phyloP scores from a whole-genome alignment of 2,888 invertebrate genomes.

The Drosophila anceps region DNA sequence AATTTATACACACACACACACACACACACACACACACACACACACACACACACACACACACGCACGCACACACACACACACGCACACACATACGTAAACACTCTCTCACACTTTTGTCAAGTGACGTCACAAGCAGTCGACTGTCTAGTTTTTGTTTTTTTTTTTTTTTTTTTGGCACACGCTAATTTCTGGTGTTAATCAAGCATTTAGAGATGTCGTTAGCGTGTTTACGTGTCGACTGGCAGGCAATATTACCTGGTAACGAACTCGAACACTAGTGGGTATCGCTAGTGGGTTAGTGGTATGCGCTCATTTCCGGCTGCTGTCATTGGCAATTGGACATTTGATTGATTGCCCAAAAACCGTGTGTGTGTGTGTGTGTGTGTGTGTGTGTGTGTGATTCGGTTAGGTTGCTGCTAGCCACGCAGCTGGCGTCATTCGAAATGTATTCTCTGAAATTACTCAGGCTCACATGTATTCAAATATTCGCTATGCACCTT shows the following conservation, averaged over 20 bases:
- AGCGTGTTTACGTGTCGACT: slow-evolving; percentile 64
- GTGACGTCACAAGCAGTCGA: slow-evolving; percentile 56
- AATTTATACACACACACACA: slow-evolving; percentile 38
- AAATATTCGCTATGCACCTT: slow-evolving; percentile 40
- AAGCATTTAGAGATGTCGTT: slow-evolving; percentile 75
- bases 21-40: not conserved
- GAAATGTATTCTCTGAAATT: slow-evolving; percentile 19
- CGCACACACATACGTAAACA: not conserved
- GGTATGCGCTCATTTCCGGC: slow-evolving; percentile 52
- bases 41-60: slow-evolving; percentile 5
- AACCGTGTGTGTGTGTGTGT: too few relatives aligned
- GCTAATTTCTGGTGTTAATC: slow-evolving; percentile 74
- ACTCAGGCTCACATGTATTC: slow-evolving; percentile 12
- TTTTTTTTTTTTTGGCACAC: slow-evolving; percentile 41
- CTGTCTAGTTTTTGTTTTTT: slow-evolving; percentile 18
- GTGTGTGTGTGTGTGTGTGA: too few relatives aligned
- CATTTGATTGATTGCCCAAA: slow-evolving; percentile 47
- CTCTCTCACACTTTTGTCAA: slow-evolving; percentile 10
- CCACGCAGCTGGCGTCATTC: slow-evolving; percentile 36
- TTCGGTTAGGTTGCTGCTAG: not conserved
- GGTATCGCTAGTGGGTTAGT: slow-evolving; percentile 40
- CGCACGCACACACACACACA: slow-evolving; percentile 7
- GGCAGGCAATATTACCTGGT: slow-evolving; percentile 44
- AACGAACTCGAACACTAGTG: slow-evolving; percentile 26
- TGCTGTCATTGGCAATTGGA: slow-evolving; percentile 36